Conservation (phyloP, 2,797 vertebrate species). For the Halcyon chelicuti region DNA sequence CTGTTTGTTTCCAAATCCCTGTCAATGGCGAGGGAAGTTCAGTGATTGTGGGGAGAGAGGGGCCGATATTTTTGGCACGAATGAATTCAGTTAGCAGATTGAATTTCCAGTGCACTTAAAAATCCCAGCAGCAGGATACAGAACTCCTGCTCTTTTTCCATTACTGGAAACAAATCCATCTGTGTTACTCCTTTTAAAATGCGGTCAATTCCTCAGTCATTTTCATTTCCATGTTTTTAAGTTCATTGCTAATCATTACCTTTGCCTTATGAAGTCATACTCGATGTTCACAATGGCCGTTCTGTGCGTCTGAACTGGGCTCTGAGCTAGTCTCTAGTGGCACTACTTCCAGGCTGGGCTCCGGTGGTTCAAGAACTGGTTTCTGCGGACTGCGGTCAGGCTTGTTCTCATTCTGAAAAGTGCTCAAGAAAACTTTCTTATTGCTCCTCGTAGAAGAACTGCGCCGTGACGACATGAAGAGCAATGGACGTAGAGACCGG, state of each 20-base stretch:
- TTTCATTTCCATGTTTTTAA: neutral
- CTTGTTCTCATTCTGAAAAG: constrained; percentile 58
- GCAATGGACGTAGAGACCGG: constrained; percentile 78
- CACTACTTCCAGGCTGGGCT: neutral
- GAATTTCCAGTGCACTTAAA: constrained; percentile 62
- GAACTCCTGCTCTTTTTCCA: neutral
- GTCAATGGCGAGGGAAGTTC: constrained; percentile 44
- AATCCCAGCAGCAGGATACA: constrained; percentile 11
- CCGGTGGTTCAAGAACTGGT: neutral
- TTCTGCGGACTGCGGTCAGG: neutral
- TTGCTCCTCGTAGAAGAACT: constrained; percentile 17
- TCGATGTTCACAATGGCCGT: constrained; percentile 71
- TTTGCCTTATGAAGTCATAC: constrained; percentile 64
- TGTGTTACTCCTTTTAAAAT: neutral
- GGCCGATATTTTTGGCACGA: constrained; percentile 54
- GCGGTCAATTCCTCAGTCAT: neutral
- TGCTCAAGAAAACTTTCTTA: constrained; percentile 64
- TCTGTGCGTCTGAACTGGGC: neutral
- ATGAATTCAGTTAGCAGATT: constrained; percentile 48
- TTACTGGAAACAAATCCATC: constrained; percentile 41
- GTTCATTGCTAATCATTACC: neutral
- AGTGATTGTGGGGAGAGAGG: neutral
- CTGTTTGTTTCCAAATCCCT: constrained; percentile 63
- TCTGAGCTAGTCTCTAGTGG: neutral
- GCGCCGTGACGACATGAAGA: constrained; percentile 73